A percentile compares a stretch with the other conserved stretches of the same genome.
Conservation (phyloP, 2,113 vertebrate genomes). For the Brachyistius frenatus region DNA sequence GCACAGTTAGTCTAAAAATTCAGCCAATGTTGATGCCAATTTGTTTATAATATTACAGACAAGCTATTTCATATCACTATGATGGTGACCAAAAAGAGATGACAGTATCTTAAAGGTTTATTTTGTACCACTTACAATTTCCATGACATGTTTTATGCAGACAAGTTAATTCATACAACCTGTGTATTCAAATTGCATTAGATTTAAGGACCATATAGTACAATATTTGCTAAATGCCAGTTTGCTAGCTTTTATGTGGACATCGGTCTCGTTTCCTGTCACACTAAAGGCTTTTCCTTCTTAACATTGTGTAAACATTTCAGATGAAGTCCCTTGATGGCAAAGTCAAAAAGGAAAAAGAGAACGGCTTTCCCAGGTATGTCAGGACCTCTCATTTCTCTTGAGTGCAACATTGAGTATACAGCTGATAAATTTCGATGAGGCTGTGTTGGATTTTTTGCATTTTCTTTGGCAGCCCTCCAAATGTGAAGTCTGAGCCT, state of each 20-base stretch:
- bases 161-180: too few relatives aligned
- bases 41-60: too few relatives aligned
- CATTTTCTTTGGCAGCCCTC: conserved; percentile 82
- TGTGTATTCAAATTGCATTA: too few relatives aligned
- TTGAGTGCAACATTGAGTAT: neutral
- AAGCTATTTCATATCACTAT: too few relatives aligned
- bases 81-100: too few relatives aligned
- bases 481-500: conserved; percentile 92
- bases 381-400: conserved; percentile 10
- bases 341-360: conserved; percentile 94
- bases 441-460: neutral
- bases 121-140: too few relatives aligned
- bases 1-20: too few relatives aligned
- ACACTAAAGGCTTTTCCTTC: neutral
- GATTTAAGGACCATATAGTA: too few relatives aligned
- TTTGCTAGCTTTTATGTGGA: neutral
- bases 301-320: conserved; percentile 18
- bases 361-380: conserved; percentile 98
- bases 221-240: too few relatives aligned
- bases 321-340: conserved; percentile 82
- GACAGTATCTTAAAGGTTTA: too few relatives aligned
- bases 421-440: neutral
- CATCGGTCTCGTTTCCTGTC: neutral
- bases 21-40: too few relatives aligned
- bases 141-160: too few relatives aligned